Base-by-base conservation (phyloP, 30 jellyfish, hydroid and myxozoan species). In the Chrysaora quinquecirrha region DNA sequence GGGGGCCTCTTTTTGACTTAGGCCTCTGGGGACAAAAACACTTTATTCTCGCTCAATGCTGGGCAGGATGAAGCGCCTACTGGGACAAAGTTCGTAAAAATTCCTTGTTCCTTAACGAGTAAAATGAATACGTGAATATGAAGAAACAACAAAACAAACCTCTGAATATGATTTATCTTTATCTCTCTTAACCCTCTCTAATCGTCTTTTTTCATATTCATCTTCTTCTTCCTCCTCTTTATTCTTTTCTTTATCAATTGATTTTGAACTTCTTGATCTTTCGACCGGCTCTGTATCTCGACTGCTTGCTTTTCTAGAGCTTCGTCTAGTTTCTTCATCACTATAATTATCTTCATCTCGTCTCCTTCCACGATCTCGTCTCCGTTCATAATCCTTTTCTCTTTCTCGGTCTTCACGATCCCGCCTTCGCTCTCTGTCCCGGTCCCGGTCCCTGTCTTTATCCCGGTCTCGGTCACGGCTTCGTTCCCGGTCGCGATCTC, bases 141-240 rank as follows among this genome's bases (percentile, higher is more conserved):
- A n/a, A n/a, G n/a, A n/a, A n/a, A 76, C 34, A 65, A 65, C 49
- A 31, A 12, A 30, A 60, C 1, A 31, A 35, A 91, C 99, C 93
- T 88, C 99, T 29, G 68, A 22, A 71, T 70, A 95, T 0, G 85
- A 84, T 31, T 75, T 74, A 28, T 95, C 99, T 64, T 84, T 88
- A 21, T 84, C 97, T 38, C 96, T 71, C 71, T 85, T 88, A 18
- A 79, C 86, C 27, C 97, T 87, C 60, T 95, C 99, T 43, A 95
- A 28, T 58, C 99, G 58, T 63, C 96, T 84, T 62, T 83, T 83
- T 48, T 95, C 99, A 63, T 83, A 84, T 31, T 84, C 97, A 4
- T 78, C 97, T 21, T 95, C 99, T 38, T 87, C 95, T 14, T 87
- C 98, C 1, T 86, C 96, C 25, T 63, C 97, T 29, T 52, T 58